A percentile compares a stretch with the other conserved stretches of the same genome.
phyloP scores from a whole-genome alignment of 2,797 vertebrate genomes.

The Carduelis carduelis region DNA sequence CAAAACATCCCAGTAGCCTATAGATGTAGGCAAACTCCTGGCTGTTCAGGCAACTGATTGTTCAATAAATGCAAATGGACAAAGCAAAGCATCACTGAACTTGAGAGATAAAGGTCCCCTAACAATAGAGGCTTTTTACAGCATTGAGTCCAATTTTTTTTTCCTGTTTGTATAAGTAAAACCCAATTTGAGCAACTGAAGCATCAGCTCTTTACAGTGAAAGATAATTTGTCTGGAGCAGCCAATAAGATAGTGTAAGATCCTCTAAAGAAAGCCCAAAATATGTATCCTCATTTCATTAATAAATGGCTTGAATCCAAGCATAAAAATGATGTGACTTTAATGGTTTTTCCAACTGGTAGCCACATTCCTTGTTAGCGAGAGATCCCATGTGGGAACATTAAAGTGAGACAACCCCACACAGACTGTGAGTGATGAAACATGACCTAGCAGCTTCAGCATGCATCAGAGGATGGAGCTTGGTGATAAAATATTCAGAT shows the following conservation, averaged over 20 bases:
- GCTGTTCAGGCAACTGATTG: slow-evolving; percentile 20
- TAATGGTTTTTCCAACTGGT: slow-evolving; percentile 44
- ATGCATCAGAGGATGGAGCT: background rate
- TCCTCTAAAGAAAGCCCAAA: slow-evolving; percentile 21
- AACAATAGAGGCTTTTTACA: slow-evolving; percentile 41
- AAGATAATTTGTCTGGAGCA: background rate
- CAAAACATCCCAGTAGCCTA: background rate
- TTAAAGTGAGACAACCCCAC: slow-evolving; percentile 18
- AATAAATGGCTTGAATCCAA: slow-evolving; percentile 37
- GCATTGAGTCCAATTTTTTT: background rate
- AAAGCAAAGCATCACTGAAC: slow-evolving; percentile 47
- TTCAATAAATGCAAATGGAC: slow-evolving; percentile 46
- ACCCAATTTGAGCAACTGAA: slow-evolving; percentile 17
- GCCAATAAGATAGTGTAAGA: background rate
- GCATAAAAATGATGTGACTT: slow-evolving; percentile 2
- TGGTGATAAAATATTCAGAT: slow-evolving; percentile 40
- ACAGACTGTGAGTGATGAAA: slow-evolving; percentile 24
- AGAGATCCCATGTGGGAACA: slow-evolving; percentile 25
- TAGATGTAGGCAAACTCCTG: slow-evolving; percentile 10
- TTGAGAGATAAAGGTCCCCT: slow-evolving; percentile 48
- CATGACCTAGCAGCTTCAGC: background rate
- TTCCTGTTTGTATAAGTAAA: slow-evolving; percentile 39
- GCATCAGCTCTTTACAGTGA: background rate
- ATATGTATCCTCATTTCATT: background rate
- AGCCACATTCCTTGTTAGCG: slow-evolving; percentile 3